phyloP scores from a whole-genome alignment of 1,140 invertebrate species.

The Drosophila suzukii region DNA sequence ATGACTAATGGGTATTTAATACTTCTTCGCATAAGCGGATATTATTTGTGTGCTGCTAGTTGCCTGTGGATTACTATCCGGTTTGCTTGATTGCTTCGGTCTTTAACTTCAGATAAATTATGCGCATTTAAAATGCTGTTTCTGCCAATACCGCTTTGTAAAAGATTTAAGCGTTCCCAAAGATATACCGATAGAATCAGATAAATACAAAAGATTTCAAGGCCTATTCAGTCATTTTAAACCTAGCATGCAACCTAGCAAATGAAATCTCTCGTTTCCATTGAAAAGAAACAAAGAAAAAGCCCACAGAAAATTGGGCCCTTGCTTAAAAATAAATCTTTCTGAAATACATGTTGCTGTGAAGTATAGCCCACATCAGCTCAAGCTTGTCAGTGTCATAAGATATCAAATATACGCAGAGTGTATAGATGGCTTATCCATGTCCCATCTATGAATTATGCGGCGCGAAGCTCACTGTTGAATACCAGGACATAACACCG shows the following conservation, averaged over 20 bases:
- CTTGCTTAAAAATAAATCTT: background rate
- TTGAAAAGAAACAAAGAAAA: slow-evolving; percentile 2
- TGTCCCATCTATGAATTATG: slow-evolving; percentile 57
- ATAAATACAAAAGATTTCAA: slow-evolving; percentile 17
- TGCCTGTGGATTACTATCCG: slow-evolving; percentile 61
- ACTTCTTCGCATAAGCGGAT: slow-evolving; percentile 62
- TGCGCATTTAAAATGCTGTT: slow-evolving; percentile 34
- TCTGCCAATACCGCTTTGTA: slow-evolving; percentile 35
- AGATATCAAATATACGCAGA: slow-evolving; percentile 15
- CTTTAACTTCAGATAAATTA: slow-evolving; percentile 44
- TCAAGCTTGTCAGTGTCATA: slow-evolving; percentile 15
- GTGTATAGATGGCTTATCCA: slow-evolving; percentile 40
- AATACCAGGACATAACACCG: slow-evolving; percentile 16
- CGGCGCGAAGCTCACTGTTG: slow-evolving; percentile 2
- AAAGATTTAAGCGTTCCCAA: slow-evolving; percentile 21
- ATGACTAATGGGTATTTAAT: slow-evolving; percentile 58
- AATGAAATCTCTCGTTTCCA: background rate
- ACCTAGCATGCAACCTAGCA: slow-evolving; percentile 1
- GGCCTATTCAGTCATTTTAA: slow-evolving; percentile 8
- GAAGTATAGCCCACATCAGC: slow-evolving; percentile 17
- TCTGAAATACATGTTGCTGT: slow-evolving; percentile 4
- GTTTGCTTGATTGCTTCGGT: slow-evolving; percentile 52
- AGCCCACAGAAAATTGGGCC: background rate
- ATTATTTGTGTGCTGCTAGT: slow-evolving; percentile 49
- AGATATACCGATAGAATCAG: slow-evolving; percentile 40